These are phyloP conservation scores for Pangasianodon hypophthalmus DNA, from an alignment of 2,113 vertebrate species.

Conservation along the genomic window DNA sequence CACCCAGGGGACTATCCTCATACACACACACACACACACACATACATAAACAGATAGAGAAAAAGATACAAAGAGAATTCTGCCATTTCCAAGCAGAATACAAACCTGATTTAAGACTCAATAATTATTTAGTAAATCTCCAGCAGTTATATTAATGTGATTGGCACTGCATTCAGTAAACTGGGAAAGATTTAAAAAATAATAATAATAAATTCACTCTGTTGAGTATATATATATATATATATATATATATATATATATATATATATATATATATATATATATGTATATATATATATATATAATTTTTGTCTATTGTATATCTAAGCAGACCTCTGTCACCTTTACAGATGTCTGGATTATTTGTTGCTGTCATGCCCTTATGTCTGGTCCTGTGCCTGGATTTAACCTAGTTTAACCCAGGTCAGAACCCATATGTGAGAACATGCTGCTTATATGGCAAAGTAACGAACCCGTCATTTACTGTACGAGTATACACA, in stretches of 20 bases:
- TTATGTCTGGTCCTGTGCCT: background rate
- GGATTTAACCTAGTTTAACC: conserved; percentile 32
- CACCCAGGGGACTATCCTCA: conserved; percentile 37
- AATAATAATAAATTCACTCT: background rate
- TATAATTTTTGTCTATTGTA: background rate
- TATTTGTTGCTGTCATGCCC: background rate
- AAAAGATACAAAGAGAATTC: background rate
- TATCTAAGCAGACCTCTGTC: background rate
- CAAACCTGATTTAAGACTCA: background rate
- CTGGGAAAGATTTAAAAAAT: background rate
- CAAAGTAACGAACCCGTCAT: conserved; percentile 40
- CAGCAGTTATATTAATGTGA: background rate
- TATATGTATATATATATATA: too few relatives aligned
- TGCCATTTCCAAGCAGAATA: background rate
- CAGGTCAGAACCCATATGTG: conserved; percentile 49
- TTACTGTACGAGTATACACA: conserved; percentile 34
- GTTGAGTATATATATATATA: background rate
- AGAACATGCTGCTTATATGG: conserved; percentile 28
- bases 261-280: too few relatives aligned
- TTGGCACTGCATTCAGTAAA: background rate
- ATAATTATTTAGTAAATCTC: background rate
- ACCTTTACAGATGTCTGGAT: background rate
- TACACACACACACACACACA: background rate
- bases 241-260: too few relatives aligned
- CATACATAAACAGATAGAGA: background rate